A percentile compares a stretch with the other conserved stretches of the same genome.
Evolutionary conservation across 2,113 vertebrate genomes (phyloP).

Genomic region (Polypterus bichir): DNA sequence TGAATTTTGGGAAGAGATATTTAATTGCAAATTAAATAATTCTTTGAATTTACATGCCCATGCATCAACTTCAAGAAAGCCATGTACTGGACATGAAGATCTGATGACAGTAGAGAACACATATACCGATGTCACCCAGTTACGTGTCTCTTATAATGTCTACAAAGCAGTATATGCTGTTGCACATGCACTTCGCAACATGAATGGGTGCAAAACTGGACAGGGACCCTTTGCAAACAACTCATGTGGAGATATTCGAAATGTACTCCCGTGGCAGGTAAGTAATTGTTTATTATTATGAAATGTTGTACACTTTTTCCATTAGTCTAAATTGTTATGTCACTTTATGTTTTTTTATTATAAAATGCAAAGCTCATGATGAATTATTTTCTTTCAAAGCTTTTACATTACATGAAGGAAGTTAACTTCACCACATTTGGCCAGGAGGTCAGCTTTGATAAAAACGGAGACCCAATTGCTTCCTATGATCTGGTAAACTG

Average conservation of each 20-base stretch:
- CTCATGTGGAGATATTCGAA: slow-evolving; percentile 30
- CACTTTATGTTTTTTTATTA: too few relatives aligned
- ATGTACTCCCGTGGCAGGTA: slow-evolving; percentile 45
- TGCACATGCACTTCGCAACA: slow-evolving; percentile 46
- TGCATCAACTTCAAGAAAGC: slow-evolving; percentile 14
- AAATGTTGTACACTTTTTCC: too few relatives aligned
- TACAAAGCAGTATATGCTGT: slow-evolving; percentile 52
- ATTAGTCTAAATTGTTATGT: too few relatives aligned
- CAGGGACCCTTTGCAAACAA: slow-evolving; percentile 32
- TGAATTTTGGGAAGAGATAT: slow-evolving; percentile 49
- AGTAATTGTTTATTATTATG: slow-evolving; percentile 1
- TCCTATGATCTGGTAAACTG: slow-evolving; percentile 53
- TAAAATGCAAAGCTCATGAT: too few relatives aligned
- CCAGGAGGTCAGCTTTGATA: slow-evolving; percentile 42
- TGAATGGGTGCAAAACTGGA: slow-evolving; percentile 32
- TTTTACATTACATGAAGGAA: slow-evolving; percentile 41
- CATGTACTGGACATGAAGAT: slow-evolving; percentile 35
- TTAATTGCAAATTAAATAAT: slow-evolving; percentile 35
- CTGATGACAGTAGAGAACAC: slow-evolving; percentile 32
- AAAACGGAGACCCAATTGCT: slow-evolving; percentile 48
- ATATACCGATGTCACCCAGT: slow-evolving; percentile 42
- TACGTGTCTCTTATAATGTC: slow-evolving; percentile 49
- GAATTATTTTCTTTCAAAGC: slow-evolving; percentile 19
- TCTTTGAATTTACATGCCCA: slow-evolving; percentile 30
- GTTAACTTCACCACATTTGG: slow-evolving; percentile 36